Evolutionary conservation across 2,113 vertebrate genomes (phyloP).

Genomic region (Typhlomys cinereus): DNA sequence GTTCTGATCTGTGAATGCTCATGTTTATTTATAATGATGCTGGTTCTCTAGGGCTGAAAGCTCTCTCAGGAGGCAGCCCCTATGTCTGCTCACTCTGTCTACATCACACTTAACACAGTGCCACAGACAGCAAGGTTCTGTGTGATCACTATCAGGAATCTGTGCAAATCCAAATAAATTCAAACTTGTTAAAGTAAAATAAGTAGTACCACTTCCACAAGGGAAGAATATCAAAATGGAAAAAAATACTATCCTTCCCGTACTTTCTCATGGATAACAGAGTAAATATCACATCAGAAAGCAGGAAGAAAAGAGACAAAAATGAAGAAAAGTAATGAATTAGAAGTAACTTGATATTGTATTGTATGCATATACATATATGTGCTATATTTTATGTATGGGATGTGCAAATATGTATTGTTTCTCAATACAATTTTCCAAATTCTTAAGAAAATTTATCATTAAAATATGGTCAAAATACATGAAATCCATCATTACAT

Average conservation of each 20-base stretch:
- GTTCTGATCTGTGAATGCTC: conserved; percentile 5
- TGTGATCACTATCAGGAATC: not conserved
- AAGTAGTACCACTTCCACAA: conserved; percentile 56
- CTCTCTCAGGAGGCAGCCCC: not conserved
- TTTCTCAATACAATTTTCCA: not conserved
- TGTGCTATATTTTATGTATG: not conserved
- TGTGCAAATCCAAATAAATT: conserved; percentile 34
- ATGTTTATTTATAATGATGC: conserved; percentile 68
- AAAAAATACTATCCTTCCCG: conserved; percentile 65
- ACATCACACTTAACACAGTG: not conserved
- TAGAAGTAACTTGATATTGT: not conserved
- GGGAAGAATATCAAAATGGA: conserved; percentile 64
- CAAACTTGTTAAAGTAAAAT: not conserved
- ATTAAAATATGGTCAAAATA: not conserved
- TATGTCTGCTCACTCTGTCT: not conserved
- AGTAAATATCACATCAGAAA: conserved; percentile 62
- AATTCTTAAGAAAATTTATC: not conserved
- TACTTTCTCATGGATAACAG: conserved; percentile 66
- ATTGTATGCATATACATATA: not conserved
- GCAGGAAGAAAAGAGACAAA: not conserved
- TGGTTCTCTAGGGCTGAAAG: not conserved
- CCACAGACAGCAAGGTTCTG: not conserved
- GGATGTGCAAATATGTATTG: not conserved
- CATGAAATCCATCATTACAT: not conserved
- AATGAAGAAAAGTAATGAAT: not conserved